phyloP scores from a whole-genome alignment of 2,797 vertebrate species.

The Falco peregrinus region DNA sequence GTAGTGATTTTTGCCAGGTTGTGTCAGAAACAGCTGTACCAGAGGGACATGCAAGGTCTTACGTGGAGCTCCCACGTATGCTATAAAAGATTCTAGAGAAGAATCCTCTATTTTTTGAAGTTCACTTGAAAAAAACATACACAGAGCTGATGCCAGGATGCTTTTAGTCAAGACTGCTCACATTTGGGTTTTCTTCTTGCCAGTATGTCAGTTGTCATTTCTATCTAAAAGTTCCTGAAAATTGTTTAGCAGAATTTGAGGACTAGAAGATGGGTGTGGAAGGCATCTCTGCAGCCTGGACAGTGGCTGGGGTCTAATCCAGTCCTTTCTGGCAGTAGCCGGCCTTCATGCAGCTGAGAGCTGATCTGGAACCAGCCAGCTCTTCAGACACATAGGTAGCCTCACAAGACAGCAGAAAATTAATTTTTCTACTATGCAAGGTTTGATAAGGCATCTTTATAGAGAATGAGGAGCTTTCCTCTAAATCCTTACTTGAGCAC shows the following conservation, averaged over 20 bases:
- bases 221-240: neutral
- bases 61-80: neutral
- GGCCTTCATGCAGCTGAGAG: neutral
- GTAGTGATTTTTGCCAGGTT: neutral
- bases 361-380: neutral
- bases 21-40: neutral
- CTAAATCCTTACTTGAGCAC: neutral
- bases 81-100: neutral
- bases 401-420: neutral
- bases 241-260: neutral
- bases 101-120: neutral
- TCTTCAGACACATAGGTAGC: neutral
- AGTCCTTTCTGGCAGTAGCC: neutral
- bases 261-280: neutral
- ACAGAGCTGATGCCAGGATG: neutral
- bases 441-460: neutral
- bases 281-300: fast-evolving
- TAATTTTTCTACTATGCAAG: neutral
- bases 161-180: neutral
- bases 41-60: neutral
- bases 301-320: neutral
- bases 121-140: neutral
- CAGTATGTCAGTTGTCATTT: neutral
- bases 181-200: neutral
- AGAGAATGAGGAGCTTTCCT: neutral